Conservation (phyloP, 2,888 invertebrate genomes). For the Parnassius orleans region DNA sequence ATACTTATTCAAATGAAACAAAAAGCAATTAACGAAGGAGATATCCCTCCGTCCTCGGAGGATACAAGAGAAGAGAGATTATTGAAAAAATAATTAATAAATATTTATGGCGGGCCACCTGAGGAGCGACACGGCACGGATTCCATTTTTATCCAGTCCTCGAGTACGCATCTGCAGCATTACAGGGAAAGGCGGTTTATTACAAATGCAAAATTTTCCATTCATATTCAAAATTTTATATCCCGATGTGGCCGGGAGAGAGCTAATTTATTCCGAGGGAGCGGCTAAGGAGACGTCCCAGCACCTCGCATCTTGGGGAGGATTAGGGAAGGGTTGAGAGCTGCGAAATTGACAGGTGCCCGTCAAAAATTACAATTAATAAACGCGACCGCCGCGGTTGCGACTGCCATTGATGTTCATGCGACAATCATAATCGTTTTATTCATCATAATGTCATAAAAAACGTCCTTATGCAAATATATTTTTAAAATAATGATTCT, state of each 20-base stretch:
- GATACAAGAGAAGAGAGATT: conserved; percentile 74
- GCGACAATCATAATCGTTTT: conserved; percentile 21
- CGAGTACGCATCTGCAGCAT: conserved; percentile 72
- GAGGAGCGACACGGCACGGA: conserved; percentile 65
- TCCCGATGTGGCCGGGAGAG: conserved; percentile 85
- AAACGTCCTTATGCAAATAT: not conserved
- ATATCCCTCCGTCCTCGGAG: conserved; percentile 75
- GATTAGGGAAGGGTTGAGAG: conserved; percentile 77
- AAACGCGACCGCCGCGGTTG: conserved; percentile 69
- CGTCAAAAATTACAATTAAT: conserved; percentile 81
- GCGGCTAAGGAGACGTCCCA: conserved; percentile 70
- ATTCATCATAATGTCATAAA: conserved; percentile 2
- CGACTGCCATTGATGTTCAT: conserved; percentile 35
- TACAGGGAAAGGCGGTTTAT: conserved; percentile 85
- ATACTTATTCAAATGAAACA: conserved; percentile 81
- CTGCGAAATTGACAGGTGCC: conserved; percentile 79
- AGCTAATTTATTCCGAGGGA: conserved; percentile 88
- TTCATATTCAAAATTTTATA: conserved; percentile 96
- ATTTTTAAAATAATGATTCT: too few species aligned
- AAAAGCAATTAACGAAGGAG: conserved; percentile 79
- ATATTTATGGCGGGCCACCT: conserved; percentile 80
- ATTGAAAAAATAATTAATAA: conserved; percentile 82
- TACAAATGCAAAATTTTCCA: conserved; percentile 93
- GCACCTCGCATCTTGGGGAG: conserved; percentile 74
- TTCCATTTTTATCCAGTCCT: conserved; percentile 72